phyloP scores from a whole-genome alignment of 1,140 invertebrate genomes.

The Agraylea sexmaculata region DNA sequence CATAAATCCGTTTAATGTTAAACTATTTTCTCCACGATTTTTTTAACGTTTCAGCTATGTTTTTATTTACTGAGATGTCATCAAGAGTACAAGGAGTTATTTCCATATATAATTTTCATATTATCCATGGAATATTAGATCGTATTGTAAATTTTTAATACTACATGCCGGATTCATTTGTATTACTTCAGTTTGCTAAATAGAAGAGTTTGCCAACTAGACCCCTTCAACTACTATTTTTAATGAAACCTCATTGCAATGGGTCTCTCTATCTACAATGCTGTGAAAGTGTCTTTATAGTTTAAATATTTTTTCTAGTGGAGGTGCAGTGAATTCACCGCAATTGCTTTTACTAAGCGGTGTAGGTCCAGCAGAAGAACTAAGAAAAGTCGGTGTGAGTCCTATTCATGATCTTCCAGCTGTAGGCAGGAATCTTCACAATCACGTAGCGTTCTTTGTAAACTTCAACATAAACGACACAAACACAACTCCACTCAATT shows the following conservation, averaged over 20 bases:
- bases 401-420: conserved; percentile 64
- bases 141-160: too few species aligned
- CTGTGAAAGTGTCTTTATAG: neutral
- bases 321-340: conserved; percentile 66
- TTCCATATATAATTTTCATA: too few species aligned
- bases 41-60: too few species aligned
- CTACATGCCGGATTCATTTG: too few species aligned
- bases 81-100: too few species aligned
- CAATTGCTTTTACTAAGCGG: conserved; percentile 76
- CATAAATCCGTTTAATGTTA: too few species aligned
- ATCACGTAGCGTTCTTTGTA: conserved; percentile 69
- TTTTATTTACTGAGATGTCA: too few species aligned
- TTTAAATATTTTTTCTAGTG: conserved; percentile 25
- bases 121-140: too few species aligned
- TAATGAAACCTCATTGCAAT: neutral
- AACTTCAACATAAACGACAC: conserved; percentile 73
- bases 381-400: conserved; percentile 47
- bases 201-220: neutral
- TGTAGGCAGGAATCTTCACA: conserved; percentile 80
- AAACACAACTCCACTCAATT: conserved; percentile 67
- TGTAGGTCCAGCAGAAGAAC: conserved; percentile 62
- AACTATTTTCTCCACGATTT: too few species aligned
- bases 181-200: too few species aligned
- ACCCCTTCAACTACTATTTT: neutral
- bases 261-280: neutral